A percentile compares a stretch with the other conserved stretches of the same genome.
These are phyloP conservation scores for Alca torda DNA, from an alignment of 2,797 vertebrate genomes.

Conservation along the genomic window DNA sequence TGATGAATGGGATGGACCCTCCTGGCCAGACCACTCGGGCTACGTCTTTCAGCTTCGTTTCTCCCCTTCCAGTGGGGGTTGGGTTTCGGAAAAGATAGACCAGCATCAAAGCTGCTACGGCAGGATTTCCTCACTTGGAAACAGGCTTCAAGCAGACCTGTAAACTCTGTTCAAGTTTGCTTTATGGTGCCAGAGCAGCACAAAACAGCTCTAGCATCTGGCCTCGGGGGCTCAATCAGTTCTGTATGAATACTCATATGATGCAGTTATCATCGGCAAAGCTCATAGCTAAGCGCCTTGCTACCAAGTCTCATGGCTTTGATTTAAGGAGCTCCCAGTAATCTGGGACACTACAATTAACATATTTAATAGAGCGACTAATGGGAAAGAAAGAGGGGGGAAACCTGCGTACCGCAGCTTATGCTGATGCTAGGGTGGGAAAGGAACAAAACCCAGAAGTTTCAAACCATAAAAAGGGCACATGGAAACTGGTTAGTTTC, in stretches of 20 bases:
- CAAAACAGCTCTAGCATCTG: constrained; percentile 55
- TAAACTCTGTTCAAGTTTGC: constrained; percentile 22
- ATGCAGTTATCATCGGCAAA: constrained; percentile 59
- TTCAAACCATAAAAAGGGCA: not conserved
- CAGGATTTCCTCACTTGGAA: not conserved
- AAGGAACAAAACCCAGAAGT: constrained; percentile 17
- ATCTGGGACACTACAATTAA: constrained; percentile 66
- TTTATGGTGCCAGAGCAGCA: constrained; percentile 32
- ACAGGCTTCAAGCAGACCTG: not conserved
- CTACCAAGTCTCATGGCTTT: constrained; percentile 57
- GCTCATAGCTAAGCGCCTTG: constrained; percentile 52
- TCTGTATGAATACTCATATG: constrained; percentile 63
- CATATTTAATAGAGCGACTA: constrained; percentile 70
- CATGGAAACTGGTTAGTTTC: not conserved
- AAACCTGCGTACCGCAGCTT: not conserved
- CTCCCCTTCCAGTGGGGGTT: not conserved
- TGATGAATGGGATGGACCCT: not conserved
- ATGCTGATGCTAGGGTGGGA: not conserved
- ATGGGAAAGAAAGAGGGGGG: constrained; percentile 41
- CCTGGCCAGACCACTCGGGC: not conserved
- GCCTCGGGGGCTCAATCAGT: constrained; percentile 61
- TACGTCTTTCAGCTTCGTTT: not conserved
- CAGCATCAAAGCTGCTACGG: not conserved
- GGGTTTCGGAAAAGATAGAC: not conserved
- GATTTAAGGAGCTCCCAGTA: constrained; percentile 66